Evolutionary conservation across 1,140 invertebrate genomes (phyloP).

Genomic region (Holcopasites calliopsidis): DNA sequence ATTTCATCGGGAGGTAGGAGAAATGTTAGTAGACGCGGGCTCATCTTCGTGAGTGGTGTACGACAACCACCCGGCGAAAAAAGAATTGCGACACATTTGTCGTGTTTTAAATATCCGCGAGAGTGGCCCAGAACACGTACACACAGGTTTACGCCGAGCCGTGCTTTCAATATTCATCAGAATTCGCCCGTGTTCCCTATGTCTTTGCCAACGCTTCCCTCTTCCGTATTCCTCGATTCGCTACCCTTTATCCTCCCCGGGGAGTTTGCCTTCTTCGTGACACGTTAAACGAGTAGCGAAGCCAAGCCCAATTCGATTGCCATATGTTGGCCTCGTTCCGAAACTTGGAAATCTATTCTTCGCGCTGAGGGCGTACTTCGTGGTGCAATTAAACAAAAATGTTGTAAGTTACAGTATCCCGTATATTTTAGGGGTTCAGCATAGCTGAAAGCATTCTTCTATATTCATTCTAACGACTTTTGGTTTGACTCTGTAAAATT

Average conservation of each 20-base stretch:
- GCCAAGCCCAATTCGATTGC: constrained; percentile 20
- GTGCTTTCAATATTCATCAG: constrained; percentile 43
- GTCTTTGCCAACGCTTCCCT: neutral
- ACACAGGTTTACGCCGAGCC: constrained; percentile 10
- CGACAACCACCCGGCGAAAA: neutral
- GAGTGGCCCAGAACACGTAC: neutral
- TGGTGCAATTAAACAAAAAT: too few species aligned
- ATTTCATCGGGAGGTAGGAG: neutral
- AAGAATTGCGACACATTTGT: constrained; percentile 29
- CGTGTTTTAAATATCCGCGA: constrained; percentile 29
- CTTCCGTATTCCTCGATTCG: neutral
- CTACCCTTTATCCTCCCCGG: neutral
- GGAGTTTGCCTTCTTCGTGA: neutral
- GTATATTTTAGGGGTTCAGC: too few species aligned
- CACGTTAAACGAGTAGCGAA: neutral
- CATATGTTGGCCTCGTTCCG: neutral
- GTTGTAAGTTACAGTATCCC: too few species aligned
- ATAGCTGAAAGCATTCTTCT: too few species aligned
- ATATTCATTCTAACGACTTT: too few species aligned
- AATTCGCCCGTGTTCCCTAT: neutral
- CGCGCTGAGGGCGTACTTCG: neutral
- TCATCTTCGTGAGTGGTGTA: constrained; percentile 44
- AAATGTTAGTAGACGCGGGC: too few species aligned
- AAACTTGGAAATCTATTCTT: neutral
- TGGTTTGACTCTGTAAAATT: too few species aligned